Evolutionary conservation across 2,113 vertebrate genomes (phyloP), one percentile per base, ranked within the genome.

Genomic region (Telmatochromis sp.): DNA sequence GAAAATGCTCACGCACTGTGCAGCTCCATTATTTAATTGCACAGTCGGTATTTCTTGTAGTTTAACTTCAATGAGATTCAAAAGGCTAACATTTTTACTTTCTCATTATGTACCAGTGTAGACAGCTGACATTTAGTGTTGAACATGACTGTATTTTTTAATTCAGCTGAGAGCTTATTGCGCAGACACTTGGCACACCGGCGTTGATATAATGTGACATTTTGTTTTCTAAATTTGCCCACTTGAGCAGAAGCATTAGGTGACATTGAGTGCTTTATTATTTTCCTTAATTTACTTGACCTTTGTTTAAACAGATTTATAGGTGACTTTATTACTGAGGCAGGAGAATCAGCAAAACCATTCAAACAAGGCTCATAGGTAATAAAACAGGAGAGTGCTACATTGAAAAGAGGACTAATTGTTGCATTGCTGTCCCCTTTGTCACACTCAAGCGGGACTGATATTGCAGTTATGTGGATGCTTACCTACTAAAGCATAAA

Each of bases 61-160:
- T 65, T 81, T 63, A 13, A 79, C 58, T 35, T 87, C 5, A 85
- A 84, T 33, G 51, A 6, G 79, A 83, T 54, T 42, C 13, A 28
- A 54, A 81, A 73, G 15, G 40, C 79, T 40, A 31, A 51, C 54
- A 79, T 84, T 89, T 92, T 81, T 9, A 55, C 37, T 10, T 31
- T 82, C 31, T 87, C 70, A 19, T 86, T 88, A 63, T 78, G 49
- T 80, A 7, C 79, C 23, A 15, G 31, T 17, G 37, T 58, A 80
- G 63, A 51, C 75, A 11, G 31, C 33, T 88, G 89, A 91, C 92
- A 90, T 92, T 94, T 93, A 33, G 49, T 79, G 49, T 33, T 13
- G 17, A 88, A 75, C 85, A 80, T 63, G 81, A 80, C n/a, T 83
- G 28, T 73, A 70, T 83, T 87, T 58, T 28, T 73, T 33, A 53